Base-by-base conservation (phyloP, 2,888 invertebrate species). In the Polietes domitor region DNA sequence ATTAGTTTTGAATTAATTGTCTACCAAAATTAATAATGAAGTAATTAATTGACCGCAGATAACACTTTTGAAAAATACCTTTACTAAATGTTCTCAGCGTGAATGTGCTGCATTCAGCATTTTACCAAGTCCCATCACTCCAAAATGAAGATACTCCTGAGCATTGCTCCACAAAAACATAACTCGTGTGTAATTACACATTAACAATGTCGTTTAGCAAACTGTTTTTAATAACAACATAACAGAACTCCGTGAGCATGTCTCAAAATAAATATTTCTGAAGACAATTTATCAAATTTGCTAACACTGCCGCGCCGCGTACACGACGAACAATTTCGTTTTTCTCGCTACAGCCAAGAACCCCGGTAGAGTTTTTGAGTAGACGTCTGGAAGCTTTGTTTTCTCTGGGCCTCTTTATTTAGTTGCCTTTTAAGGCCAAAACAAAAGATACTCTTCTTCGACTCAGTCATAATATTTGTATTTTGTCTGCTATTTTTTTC, bases 181-280 rank as follows among this genome's bases (percentile, higher is more conserved):
- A 7, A 3, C 32, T 3, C 32, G 7, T 7, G n/a, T n/a, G n/a
- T 32, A 32, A 32, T 3, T 7, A 32, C 7, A 32, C 15, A 41
- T 10, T 41, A 41, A 41, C 15, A 12, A 41, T 41, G 41, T 41
- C 41, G 41, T 41, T 41, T 12, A 41, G n/a, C 41, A 41, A 12
- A 47, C 47, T 70, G 21, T 12, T 2, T 41, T 41, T 28, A 17
- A 2, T 0, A n/a, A 41, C 17, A 68, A 43, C 58, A 47, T 77
- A 73, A 73, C 55, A 72, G 68, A 77, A 77, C 41, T 58, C 55
- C n/a, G n/a, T 4, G 74, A 21, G 70, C 77, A 41, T 77, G 81
- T 26, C 73, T 47, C 17, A 70, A 74, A 77, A 77, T 77, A 68
- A 24, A 21, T 47, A 41, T 63, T 24, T 15, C 41, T 24, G 28